Base-by-base conservation (phyloP, 2,113 vertebrate species). In the Poecile atricapillus region DNA sequence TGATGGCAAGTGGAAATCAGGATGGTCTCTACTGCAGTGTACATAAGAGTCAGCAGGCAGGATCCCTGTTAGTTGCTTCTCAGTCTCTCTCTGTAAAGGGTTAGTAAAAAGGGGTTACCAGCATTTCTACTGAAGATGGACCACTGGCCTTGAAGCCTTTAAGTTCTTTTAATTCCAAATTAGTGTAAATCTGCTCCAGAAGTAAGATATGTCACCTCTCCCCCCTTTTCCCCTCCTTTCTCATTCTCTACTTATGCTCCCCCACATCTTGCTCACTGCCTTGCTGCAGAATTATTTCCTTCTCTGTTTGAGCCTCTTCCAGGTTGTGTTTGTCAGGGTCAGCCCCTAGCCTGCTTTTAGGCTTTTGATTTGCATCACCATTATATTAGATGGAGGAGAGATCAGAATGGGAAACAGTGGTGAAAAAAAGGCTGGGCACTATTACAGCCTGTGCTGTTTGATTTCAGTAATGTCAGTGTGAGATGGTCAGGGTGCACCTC, bases 371-470 rank as follows among this genome's bases (percentile, higher is more conserved):
- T 86, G 19, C 43, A 52, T 62, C 50, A 39, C 4, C 9, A 17
- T 49, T 76, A n/a, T 39, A 6, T 21, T 28, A 43, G 80, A 23
- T 63, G 25, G 55, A 65, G 52, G 31, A 59, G 44, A 55, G 35
- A 62, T 8, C 15, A 62, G n/a, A 63, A 43, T 20, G 35, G 64
- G 24, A 58, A 46, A 8, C 31, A 37, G 9, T 3, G 9, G 6
- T 24, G 39, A 1, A 5, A 4, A 43, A 23, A 41, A 43, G 35
- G 47, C 35, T 31, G 11, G 19, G 15, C 52, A 11, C 31, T 35
- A 0, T 15, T 30, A 0, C 3, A 21, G 24, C 1, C 21, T 23
- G 55, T 47, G 5, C 30, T 22, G 31, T 50, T 73, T 5, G 27
- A 19, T 75, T 28, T 37, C 43, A 70, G 83, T 9, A 7, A 2